A percentile compares a stretch with the other conserved stretches of the same genome.
phyloP scores from a whole-genome alignment of 1,140 invertebrate genomes.

The Tetragonula clypearis region DNA sequence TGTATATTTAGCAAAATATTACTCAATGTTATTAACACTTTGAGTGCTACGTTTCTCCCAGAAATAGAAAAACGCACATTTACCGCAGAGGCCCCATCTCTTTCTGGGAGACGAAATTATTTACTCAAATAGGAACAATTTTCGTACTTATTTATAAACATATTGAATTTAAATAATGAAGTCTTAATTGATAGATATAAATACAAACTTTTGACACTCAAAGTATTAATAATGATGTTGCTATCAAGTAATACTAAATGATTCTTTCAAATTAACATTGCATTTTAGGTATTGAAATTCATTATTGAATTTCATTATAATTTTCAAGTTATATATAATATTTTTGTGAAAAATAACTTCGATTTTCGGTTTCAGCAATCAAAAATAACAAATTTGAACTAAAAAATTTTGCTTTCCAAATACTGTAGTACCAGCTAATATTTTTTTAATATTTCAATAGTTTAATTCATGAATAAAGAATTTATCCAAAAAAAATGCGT shows the following conservation, averaged over 20 bases:
- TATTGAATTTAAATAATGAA: too few species aligned
- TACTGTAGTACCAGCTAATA: background rate
- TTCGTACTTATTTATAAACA: too few species aligned
- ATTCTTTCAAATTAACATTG: slow-evolving; percentile 9
- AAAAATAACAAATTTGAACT: too few species aligned
- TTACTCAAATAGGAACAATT: too few species aligned
- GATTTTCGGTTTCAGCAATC: too few species aligned
- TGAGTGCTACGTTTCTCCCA: background rate
- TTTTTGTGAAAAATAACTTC: too few species aligned
- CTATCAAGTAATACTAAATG: slow-evolving; percentile 1
- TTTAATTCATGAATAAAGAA: slow-evolving; percentile 11
- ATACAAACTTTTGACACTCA: too few species aligned
- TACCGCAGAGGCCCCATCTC: too few species aligned
- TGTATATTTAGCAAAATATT: slow-evolving; percentile 15
- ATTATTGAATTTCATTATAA: background rate
- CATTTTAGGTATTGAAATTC: background rate
- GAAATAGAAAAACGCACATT: too few species aligned
- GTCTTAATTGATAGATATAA: too few species aligned
- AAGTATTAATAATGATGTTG: too few species aligned
- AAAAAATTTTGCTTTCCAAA: slow-evolving; percentile 4
- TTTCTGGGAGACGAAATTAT: too few species aligned
- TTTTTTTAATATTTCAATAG: background rate
- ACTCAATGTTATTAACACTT: slow-evolving; percentile 14
- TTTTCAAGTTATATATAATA: background rate
- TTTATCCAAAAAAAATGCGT: background rate